Conservation (phyloP, 2,113 vertebrate species). For the Lepisosteus oculatus region DNA sequence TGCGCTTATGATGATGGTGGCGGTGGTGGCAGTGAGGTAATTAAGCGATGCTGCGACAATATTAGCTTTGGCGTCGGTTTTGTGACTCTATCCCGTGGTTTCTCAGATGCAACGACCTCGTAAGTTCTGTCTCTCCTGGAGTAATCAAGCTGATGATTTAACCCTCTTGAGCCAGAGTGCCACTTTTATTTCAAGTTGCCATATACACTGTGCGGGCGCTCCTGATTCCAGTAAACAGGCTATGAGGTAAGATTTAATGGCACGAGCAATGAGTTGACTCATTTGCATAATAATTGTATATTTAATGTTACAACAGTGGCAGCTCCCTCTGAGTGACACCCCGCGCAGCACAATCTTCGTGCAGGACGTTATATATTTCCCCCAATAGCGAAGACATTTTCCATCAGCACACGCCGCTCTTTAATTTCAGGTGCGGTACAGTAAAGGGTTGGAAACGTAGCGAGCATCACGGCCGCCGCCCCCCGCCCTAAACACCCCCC, state of each 20-base stretch:
- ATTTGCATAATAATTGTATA: constrained; percentile 37
- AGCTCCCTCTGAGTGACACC: neutral
- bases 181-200: constrained; percentile 3
- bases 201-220: neutral
- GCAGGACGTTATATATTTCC: neutral
- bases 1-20: no score
- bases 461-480: neutral
- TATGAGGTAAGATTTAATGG: constrained; percentile 30
- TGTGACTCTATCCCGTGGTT: neutral
- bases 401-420: no score
- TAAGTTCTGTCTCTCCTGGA: neutral
- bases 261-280: constrained; percentile 12
- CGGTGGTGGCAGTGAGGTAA: neutral
- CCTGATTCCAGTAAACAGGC: constrained; percentile 26
- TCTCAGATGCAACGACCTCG: neutral
- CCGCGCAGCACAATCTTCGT: no score
- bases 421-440: no score
- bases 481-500: constrained; percentile 3
- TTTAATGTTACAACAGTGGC: constrained; percentile 24
- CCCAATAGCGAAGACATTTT: no score
- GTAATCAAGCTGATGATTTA: neutral
- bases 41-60: constrained; percentile 4
- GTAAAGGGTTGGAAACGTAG: no score
- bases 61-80: neutral
- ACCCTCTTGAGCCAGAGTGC: neutral